A percentile compares a stretch with the other conserved stretches of the same genome.
Conservation (phyloP, 1,140 invertebrate genomes). For the Eupeodes corollae region DNA sequence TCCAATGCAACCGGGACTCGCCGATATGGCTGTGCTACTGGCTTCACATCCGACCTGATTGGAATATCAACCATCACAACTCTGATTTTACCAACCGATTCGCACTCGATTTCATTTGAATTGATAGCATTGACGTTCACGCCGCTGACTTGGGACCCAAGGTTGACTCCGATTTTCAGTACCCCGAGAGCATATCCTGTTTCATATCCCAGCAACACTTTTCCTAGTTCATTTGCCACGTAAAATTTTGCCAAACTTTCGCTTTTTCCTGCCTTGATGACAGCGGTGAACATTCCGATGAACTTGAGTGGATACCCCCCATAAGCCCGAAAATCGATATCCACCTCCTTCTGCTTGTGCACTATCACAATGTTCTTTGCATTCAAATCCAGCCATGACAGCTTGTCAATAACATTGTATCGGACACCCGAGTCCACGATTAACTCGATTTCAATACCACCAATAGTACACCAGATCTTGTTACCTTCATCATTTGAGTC, state of each 20-base stretch:
- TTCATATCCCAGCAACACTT: slow-evolving; percentile 6
- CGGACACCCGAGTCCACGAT: background rate
- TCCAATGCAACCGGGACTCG: slow-evolving; percentile 15
- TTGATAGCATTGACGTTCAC: no score
- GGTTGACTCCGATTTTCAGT: slow-evolving; percentile 7
- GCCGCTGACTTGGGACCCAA: no score
- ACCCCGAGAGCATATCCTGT: slow-evolving; percentile 7
- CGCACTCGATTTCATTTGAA: no score
- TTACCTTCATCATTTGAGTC: background rate
- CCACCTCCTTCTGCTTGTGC: no score
- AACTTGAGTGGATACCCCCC: no score
- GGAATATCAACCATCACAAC: slow-evolving; percentile 1
- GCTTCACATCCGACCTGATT: slow-evolving; percentile 5
- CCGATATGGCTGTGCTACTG: slow-evolving; percentile 21
- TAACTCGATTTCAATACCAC: background rate
- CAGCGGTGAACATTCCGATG: background rate
- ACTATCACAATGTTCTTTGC: no score
- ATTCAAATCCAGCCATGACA: background rate
- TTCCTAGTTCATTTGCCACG: slow-evolving; percentile 6
- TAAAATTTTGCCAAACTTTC: background rate
- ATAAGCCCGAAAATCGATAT: no score
- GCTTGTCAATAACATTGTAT: background rate
- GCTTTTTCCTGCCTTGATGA: background rate
- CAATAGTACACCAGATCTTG: background rate
- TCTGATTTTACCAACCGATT: background rate